Evolutionary conservation across 2,888 invertebrate species (phyloP).

Genomic region (Pegoplata infirma): DNA sequence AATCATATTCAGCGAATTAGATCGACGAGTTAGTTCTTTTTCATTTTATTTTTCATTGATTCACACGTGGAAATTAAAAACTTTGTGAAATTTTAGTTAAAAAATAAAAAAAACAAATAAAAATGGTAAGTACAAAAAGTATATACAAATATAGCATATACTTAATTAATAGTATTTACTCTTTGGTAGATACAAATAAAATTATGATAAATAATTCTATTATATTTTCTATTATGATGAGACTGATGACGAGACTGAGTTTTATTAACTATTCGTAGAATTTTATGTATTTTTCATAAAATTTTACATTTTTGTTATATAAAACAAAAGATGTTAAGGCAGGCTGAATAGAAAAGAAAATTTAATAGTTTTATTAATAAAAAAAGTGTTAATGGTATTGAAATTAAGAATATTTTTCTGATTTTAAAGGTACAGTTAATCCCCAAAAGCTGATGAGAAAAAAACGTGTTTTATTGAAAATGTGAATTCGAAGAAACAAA

Average conservation of each 20-base stretch:
- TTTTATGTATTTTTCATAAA: conserved; percentile 65
- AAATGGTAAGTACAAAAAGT: conserved; percentile 12
- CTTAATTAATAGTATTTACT: background rate
- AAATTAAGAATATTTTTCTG: background rate
- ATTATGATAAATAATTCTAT: too few relatives aligned
- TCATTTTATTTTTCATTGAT: background rate
- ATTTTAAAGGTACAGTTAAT: background rate
- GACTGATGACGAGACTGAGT: conserved; percentile 76
- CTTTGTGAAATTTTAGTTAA: background rate
- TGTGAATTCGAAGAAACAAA: too few relatives aligned
- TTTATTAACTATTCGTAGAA: conserved; percentile 53
- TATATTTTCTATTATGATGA: conserved; percentile 69
- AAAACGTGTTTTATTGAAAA: background rate
- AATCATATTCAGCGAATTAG: conserved; percentile 13
- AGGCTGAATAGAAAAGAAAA: conserved; percentile 56
- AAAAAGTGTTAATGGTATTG: background rate
- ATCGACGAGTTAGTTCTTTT: background rate
- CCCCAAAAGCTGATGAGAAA: background rate
- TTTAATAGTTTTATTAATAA: background rate
- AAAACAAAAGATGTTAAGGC: conserved; percentile 61
- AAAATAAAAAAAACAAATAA: background rate
- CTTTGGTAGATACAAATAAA: too few relatives aligned
- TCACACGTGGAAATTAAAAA: background rate
- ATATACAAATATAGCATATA: background rate
- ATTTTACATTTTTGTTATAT: conserved; percentile 44